Evolutionary conservation across 1,140 invertebrate species (phyloP), one percentile per base, ranked within the genome.

Genomic region (Tetragnatha versicolor): DNA sequence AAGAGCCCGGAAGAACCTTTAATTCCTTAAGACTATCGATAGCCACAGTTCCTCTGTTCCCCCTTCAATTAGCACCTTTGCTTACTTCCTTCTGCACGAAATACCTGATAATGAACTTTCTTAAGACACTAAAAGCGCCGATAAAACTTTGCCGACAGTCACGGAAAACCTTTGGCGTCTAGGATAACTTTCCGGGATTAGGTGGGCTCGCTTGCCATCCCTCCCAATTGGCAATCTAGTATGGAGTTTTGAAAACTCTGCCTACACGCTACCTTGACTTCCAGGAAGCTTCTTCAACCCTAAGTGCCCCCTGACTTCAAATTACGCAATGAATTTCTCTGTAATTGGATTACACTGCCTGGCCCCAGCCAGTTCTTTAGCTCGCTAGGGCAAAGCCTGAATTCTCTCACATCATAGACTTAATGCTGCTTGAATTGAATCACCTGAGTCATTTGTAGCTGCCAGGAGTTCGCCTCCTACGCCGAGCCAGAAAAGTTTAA

Each of bases 41-140:
- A 49, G 29, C 66, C 66, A 9, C 65, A 49, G 45, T 45, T 75
- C 47, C 49, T 25, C 53, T 35, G 27, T 58, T 61, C 58, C 51
- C 63, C 35, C 70, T 75, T 75, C 70, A 75, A 75, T 75, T 75
- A 75, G 63, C 70, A 75, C 58, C 70, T 75, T 75, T 75, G 51
- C 53, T 61, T 75, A 63, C 33, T 45, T 39, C 39, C 39, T 58
- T 22, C 53, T 51, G 47, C 49, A 39, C 39, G 55, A 63, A 75
- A 55, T 33, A 61, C 42, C 70, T 75, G 70, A 63, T 75, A 75
- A 75, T 75, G 70, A 75, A 75, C 70, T 75, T 75, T 75, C 70
- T 45, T 61, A 61, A 75, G 70, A 75, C 55, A 63, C 70, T 75
- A 75, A 75, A 75, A 75, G 55, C 51, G 63, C 55, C 70, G 58